These are phyloP conservation scores for human DNA, from an alignment of 2,113 vertebrate species.

Conservation along the genomic window GRCh38 chr2:170458501-170459000, in stretches of 20 bases:
- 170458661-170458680: not conserved
- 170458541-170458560: not conserved
- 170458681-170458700: not conserved
- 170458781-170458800: not conserved
- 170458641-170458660: not conserved
- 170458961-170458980: too few species aligned
- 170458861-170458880: constrained; percentile 30
- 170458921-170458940: too few species aligned
- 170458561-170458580: not conserved
- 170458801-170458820: not conserved
- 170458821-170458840: not conserved
- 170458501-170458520: not conserved
- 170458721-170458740: not conserved
- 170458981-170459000: too few species aligned
- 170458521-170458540: not conserved
- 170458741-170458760: not conserved
- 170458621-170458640: not conserved
- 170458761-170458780: not conserved
- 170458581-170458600: not conserved
- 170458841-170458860: not conserved
- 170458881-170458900: not conserved
- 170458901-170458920: too few species aligned
- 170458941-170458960: too few species aligned
- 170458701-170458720: not conserved
- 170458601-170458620: not conserved